These are phyloP conservation scores for Drosophila teissieri DNA, from an alignment of 1,140 invertebrate species.

Conservation along the genomic window DNA sequence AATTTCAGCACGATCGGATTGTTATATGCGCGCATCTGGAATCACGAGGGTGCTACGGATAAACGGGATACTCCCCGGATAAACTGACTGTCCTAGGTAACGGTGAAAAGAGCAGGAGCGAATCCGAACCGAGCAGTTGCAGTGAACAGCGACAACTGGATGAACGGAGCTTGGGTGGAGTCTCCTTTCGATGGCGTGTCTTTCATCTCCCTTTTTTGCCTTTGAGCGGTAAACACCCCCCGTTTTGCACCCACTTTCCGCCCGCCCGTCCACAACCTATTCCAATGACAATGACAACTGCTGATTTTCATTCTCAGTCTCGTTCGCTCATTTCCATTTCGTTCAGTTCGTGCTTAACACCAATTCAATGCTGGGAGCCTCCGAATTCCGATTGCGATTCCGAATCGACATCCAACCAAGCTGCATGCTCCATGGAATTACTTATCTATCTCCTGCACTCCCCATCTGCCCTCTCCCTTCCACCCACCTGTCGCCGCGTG, in stretches of 20 bases:
- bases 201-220: slow-evolving; percentile 43
- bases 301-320: slow-evolving; percentile 71
- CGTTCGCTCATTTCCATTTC: slow-evolving; percentile 63
- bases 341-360: slow-evolving; percentile 80
- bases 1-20: slow-evolving; percentile 3
- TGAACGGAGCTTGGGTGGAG: slow-evolving; percentile 15
- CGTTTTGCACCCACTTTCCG: background rate
- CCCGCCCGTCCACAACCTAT: slow-evolving; percentile 16
- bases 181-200: slow-evolving; percentile 41
- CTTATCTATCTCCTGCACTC: slow-evolving; percentile 62
- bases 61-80: background rate
- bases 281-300: slow-evolving; percentile 73
- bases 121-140: slow-evolving; percentile 44
- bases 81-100: background rate
- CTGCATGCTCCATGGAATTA: slow-evolving; percentile 64
- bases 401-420: slow-evolving; percentile 62
- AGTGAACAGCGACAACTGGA: slow-evolving; percentile 59
- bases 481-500: slow-evolving; percentile 49
- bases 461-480: slow-evolving; percentile 2
- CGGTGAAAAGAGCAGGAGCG: slow-evolving; percentile 32
- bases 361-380: slow-evolving; percentile 72
- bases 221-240: slow-evolving; percentile 1
- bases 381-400: slow-evolving; percentile 40
- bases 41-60: background rate
- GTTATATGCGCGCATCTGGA: background rate